Evolutionary conservation across 2,113 vertebrate species (phyloP), one percentile per base, ranked within the genome.

Genomic region (Ciconia maguari): DNA sequence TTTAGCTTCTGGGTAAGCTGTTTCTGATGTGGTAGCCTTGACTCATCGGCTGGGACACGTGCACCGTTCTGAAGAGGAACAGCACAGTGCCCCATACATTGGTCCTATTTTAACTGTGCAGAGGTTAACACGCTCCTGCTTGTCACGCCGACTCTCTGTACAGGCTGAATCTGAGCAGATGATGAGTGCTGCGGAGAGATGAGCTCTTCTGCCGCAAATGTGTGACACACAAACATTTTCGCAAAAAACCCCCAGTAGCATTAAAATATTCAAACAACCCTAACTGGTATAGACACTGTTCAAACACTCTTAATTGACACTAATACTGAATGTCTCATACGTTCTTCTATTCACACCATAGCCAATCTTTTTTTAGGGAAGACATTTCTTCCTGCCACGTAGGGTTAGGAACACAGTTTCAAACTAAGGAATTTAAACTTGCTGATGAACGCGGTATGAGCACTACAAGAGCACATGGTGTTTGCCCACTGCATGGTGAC

Each of bases 31-130:
- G 38, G n/a, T 11, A 51, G 27, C 11, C 29, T 70, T 54, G 57
- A 61, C n/a, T 49, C 41, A 12, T 24, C 2, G 1, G 11, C 4
- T 38, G 32, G 54, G 54, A 68, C 22, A 20, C 0, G 0, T 12
- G 10, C 12, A 4, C 19, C 2, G 0, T 58, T 38, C 25, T 32
- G 38, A 66, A 88, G 38, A 82, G 26, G 65, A 84, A 1, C 22
- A 64, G 16, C 42, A 46, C 32, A 25, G 15, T 38, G n/a, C 20
- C 32, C 44, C 14, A 10, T 22, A 30, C 16, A 6, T 24, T 2
- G 14, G 42, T 46, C n/a, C 17, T 42, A 2, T 22, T 93, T 68
- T 16, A 65, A 48, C 36, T 1, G 3, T 7, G 36, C 38, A 48
- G 52, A 46, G 38, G 29, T 83, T 55, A 58, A 58, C 52, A 25